Percentiles rank a stretch among this genome's conserved stretches.
These are phyloP conservation scores for Oxycera nigricornis DNA, from an alignment of 2,888 invertebrate genomes.

Conservation along the genomic window DNA sequence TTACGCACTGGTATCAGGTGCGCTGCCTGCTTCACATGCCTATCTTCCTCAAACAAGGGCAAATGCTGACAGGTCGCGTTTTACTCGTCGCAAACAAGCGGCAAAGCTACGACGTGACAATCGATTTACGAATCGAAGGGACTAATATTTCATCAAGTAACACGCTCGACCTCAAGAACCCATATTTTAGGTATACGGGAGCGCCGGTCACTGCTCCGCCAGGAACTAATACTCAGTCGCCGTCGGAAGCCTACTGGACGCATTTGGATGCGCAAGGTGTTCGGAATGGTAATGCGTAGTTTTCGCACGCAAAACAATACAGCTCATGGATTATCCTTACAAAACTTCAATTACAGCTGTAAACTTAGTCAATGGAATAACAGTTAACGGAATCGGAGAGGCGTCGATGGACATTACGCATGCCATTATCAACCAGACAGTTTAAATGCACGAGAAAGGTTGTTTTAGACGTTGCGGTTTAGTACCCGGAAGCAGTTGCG, in stretches of 20 bases:
- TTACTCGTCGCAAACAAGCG: conserved; percentile 90
- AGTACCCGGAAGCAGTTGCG: not conserved
- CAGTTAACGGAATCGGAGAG: conserved; percentile 76
- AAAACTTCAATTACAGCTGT: conserved; percentile 65
- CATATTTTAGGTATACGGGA: conserved; percentile 96
- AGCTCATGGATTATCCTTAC: too few species aligned
- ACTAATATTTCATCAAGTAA: conserved; percentile 86
- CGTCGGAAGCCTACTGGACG: conserved; percentile 92
- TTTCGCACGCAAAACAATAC: too few species aligned
- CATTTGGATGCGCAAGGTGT: conserved; percentile 77
- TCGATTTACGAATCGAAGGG: conserved; percentile 90
- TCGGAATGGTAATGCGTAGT: conserved; percentile 54
- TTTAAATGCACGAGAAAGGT: conserved; percentile 55
- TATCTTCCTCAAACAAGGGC: conserved; percentile 93
- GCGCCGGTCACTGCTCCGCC: conserved; percentile 93
- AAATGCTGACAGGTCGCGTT: conserved; percentile 86
- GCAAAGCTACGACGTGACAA: conserved; percentile 98
- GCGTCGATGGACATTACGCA: conserved; percentile 74
- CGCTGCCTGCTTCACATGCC: conserved; percentile 94
- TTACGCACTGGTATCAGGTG: conserved; percentile 99
- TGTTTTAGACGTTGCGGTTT: too few species aligned
- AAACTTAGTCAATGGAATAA: conserved; percentile 78
- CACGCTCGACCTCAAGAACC: conserved; percentile 96
- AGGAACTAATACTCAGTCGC: conserved; percentile 87
- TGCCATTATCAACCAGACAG: conserved; percentile 60